These are phyloP conservation scores for Heliocidaris tuberculata DNA, from an alignment of 35 echinoderm and acorn worm genomes.

Conservation along the genomic window DNA sequence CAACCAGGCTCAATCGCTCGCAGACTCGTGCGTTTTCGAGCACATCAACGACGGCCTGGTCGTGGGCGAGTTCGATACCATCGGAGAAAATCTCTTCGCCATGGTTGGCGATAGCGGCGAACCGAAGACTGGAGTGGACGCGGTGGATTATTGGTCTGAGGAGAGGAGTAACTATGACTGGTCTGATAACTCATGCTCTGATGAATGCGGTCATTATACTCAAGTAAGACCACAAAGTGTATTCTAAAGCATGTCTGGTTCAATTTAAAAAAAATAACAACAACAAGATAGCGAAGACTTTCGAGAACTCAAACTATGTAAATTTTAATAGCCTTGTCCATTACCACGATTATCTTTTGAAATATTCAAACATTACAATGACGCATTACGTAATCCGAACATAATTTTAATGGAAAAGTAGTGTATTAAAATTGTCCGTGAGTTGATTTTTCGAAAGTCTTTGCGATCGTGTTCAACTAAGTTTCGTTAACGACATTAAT, in stretches of 20 bases:
- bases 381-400: too few relatives aligned
- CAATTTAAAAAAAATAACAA: not conserved
- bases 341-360: too few relatives aligned
- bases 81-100: constrained; percentile 64
- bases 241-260: not conserved
- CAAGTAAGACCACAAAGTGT: constrained; percentile 48
- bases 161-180: constrained; percentile 49
- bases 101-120: not conserved
- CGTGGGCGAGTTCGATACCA: constrained; percentile 26
- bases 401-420: too few relatives aligned
- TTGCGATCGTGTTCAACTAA: too few relatives aligned
- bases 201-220: constrained; percentile 66
- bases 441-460: too few relatives aligned
- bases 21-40: constrained; percentile 47
- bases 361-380: too few relatives aligned
- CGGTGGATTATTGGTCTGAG: constrained; percentile 53
- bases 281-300: not conserved
- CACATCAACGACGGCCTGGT: constrained; percentile 44
- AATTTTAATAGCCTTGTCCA: too few relatives aligned
- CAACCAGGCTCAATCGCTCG: constrained; percentile 51
- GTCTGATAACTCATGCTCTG: constrained; percentile 20
- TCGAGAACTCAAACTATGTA: not conserved
- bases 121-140: constrained; percentile 4
- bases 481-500: too few relatives aligned
- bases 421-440: too few relatives aligned